phyloP scores from a whole-genome alignment of 1,140 invertebrate genomes.

The Charaxes varanes region DNA sequence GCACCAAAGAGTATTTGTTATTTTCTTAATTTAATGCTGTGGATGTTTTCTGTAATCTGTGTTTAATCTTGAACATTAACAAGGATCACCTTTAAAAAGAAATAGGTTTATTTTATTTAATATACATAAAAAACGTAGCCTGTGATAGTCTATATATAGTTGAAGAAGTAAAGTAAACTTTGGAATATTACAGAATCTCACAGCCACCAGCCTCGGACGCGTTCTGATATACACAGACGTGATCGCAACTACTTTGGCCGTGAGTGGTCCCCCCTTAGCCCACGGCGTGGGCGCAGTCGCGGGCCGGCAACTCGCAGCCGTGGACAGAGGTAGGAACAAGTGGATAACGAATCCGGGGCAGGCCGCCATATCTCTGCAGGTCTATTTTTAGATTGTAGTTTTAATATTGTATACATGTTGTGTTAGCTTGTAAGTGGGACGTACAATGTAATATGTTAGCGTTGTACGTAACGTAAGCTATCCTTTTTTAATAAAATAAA shows the following conservation, averaged over 20 bases:
- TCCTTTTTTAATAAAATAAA: too few relatives aligned
- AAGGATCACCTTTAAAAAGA: too few relatives aligned
- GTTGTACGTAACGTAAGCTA: too few relatives aligned
- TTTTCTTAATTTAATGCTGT: too few relatives aligned
- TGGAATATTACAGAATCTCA: conserved; percentile 85
- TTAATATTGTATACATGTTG: too few relatives aligned
- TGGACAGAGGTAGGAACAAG: conserved; percentile 86
- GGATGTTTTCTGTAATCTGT: too few relatives aligned
- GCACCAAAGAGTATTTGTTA: too few relatives aligned
- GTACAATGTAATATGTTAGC: too few relatives aligned
- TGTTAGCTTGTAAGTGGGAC: too few relatives aligned
- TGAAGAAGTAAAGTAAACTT: too few relatives aligned
- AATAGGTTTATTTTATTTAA: not conserved
- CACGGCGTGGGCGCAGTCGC: conserved; percentile 89
- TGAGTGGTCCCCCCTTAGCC: conserved; percentile 77
- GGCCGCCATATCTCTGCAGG: conserved; percentile 92
- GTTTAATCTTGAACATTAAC: too few relatives aligned
- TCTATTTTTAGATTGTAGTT: too few relatives aligned
- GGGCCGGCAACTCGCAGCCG: conserved; percentile 79
- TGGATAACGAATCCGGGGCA: conserved; percentile 95
- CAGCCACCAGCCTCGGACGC: conserved; percentile 84
- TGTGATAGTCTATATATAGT: not conserved
- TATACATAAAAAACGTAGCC: not conserved
- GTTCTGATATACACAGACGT: conserved; percentile 89
- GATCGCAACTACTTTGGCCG: conserved; percentile 84